Evolutionary conservation across 2,797 vertebrate genomes (phyloP).

Genomic region (Parotocinclus haroldoi): DNA sequence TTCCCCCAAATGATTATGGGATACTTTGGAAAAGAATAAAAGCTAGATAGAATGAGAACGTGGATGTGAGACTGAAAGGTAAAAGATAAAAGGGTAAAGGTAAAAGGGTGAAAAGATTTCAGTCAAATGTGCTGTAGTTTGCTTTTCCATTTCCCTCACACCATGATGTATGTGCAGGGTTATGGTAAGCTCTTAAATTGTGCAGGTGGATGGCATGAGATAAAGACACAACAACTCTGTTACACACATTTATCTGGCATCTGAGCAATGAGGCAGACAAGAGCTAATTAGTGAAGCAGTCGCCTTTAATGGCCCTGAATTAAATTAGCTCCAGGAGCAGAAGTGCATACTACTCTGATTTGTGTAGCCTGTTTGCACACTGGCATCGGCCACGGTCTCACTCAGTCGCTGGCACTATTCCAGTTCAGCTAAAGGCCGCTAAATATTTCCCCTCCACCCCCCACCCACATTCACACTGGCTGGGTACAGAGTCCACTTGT

Average conservation of each 20-base stretch:
- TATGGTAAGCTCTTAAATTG: conserved; percentile 27
- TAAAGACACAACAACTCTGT: conserved; percentile 60
- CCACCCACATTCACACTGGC: conserved; percentile 9
- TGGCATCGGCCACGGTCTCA: conserved; percentile 20
- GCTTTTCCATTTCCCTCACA: no score
- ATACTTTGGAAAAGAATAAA: no score
- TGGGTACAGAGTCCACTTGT: conserved; percentile 53
- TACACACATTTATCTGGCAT: conserved; percentile 67
- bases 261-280: conserved; percentile 73
- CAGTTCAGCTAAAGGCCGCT: conserved; percentile 22
- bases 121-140: no score
- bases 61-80: no score
- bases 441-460: conserved; percentile 25
- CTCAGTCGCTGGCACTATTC: conserved; percentile 29
- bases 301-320: conserved; percentile 74
- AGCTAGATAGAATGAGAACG: no score
- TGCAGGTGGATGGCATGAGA: conserved; percentile 66
- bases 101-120: no score
- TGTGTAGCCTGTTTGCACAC: conserved; percentile 38
- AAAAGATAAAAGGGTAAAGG: no score
- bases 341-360: conserved; percentile 34
- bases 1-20: no score
- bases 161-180: conserved; percentile 13
- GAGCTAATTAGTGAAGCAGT: conserved; percentile 75
- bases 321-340: conserved; percentile 61